These are phyloP conservation scores for Cochlearius cochlearius DNA, from an alignment of 2,113 vertebrate species.

Conservation along the genomic window DNA sequence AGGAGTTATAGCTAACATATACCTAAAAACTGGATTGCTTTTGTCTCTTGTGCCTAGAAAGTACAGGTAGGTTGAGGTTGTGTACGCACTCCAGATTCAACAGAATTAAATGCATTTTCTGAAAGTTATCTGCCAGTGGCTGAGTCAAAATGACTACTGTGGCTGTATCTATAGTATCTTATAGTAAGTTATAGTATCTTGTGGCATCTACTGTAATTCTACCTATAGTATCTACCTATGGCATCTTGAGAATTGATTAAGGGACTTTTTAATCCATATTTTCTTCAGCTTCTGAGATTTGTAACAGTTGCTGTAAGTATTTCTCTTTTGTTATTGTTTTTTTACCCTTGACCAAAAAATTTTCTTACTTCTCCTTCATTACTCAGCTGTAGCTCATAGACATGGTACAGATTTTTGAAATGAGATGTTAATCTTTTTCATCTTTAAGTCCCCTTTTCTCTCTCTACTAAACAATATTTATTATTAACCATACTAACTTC, in stretches of 20 bases:
- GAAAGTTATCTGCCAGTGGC: neutral
- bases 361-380: neutral
- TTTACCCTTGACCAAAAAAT: neutral
- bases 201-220: neutral
- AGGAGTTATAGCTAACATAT: neutral
- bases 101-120: neutral
- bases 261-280: neutral
- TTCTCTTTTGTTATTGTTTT: neutral
- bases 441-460: neutral
- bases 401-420: neutral
- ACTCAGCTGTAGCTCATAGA: neutral
- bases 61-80: neutral
- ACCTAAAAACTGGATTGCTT: neutral
- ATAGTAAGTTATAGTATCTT: neutral
- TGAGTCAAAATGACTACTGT: neutral
- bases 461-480: neutral
- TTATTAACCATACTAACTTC: neutral
- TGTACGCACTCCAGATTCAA: neutral
- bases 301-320: neutral
- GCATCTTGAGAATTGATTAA: neutral
- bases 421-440: neutral
- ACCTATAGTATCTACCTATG: neutral
- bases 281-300: neutral
- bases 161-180: neutral
- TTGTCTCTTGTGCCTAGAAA: neutral